Evolutionary conservation across 2,113 vertebrate species (phyloP).

Genomic region (Odontesthes bonariensis): DNA sequence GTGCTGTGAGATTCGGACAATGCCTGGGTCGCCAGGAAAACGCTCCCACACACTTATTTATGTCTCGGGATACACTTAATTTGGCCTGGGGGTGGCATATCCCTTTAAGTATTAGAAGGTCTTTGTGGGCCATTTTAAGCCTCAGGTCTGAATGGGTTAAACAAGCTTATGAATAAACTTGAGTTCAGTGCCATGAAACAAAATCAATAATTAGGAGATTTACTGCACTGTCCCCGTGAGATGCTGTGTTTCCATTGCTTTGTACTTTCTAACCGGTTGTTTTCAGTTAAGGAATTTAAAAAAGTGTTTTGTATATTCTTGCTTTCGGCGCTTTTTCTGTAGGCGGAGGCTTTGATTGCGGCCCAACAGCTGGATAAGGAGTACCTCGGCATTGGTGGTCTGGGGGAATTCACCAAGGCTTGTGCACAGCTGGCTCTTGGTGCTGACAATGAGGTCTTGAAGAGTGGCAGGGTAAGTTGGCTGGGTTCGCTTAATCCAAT

Average conservation of each 20-base stretch:
- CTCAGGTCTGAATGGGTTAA: too few species aligned
- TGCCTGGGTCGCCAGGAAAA: too few species aligned
- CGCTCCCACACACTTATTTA: too few species aligned
- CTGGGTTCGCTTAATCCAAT: neutral
- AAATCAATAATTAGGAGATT: too few species aligned
- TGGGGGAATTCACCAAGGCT: slow-evolving; percentile 89
- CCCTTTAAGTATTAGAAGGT: too few species aligned
- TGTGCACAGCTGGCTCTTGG: slow-evolving; percentile 91
- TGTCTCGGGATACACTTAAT: too few species aligned
- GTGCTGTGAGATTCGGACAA: too few species aligned
- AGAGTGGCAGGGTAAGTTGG: slow-evolving; percentile 90
- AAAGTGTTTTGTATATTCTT: neutral
- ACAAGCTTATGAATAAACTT: too few species aligned
- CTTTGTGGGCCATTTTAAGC: too few species aligned
- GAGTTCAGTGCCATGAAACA: too few species aligned
- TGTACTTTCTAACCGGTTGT: neutral
- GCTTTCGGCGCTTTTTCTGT: neutral
- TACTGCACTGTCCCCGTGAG: too few species aligned
- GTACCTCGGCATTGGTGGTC: slow-evolving; percentile 89
- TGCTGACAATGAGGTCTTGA: slow-evolving; percentile 87
- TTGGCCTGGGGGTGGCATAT: too few species aligned
- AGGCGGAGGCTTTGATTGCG: slow-evolving; percentile 92
- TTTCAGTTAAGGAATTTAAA: neutral
- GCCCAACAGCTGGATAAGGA: slow-evolving; percentile 94
- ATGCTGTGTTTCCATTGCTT: neutral